Base-by-base conservation (phyloP, 2,888 invertebrate species). In the Ptychoptera contaminata region DNA sequence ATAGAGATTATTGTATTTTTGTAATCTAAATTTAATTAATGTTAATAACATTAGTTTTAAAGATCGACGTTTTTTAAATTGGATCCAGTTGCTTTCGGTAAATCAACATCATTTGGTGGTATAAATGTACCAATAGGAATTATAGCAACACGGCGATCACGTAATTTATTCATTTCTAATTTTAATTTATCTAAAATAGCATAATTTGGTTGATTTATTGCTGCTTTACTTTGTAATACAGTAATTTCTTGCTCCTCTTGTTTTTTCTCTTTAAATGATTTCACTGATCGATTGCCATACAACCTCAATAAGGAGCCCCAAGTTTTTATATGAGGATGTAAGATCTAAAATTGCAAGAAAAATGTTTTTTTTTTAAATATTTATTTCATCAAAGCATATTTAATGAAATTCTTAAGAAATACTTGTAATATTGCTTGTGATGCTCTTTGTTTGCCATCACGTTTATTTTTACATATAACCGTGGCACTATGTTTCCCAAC, bases 381-480 rank as follows among this genome's bases (percentile, higher is more conserved):
- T 29, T 30, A 39, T 23, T 4, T 14, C 4, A 11, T n/a, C n/a
- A n/a, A 36, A 2, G 35, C 8, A 11, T n/a, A n/a, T n/a, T n/a
- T n/a, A n/a, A n/a, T 30, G 37, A 43, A 46, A 46, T 11, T 23
- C n/a, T 32, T 15, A 23, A 40, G 6, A 47, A 8, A 34, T n/a
- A 82, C 82, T 73, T 87, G 85, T 39, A 97, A 67, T 53, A 97
- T 91, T 8, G 85, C 80, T 66, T 98, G 97, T 5, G 96, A 87
- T 14, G 97, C 97, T 53, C 85, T 70, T 61, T 98, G 97, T 62
- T 96, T 96, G 7, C 96, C 97, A 51, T 91, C 91, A 56, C 90
- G 78, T 66, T 97, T 97, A 67, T 96, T 97, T 62, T 87, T 85
- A 63, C 94, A 93, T n/a, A 82, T 71, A 16, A 96, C 91, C 16